These are phyloP conservation scores for Eurypyga helias DNA, from an alignment of 2,113 vertebrate genomes.

Conservation along the genomic window DNA sequence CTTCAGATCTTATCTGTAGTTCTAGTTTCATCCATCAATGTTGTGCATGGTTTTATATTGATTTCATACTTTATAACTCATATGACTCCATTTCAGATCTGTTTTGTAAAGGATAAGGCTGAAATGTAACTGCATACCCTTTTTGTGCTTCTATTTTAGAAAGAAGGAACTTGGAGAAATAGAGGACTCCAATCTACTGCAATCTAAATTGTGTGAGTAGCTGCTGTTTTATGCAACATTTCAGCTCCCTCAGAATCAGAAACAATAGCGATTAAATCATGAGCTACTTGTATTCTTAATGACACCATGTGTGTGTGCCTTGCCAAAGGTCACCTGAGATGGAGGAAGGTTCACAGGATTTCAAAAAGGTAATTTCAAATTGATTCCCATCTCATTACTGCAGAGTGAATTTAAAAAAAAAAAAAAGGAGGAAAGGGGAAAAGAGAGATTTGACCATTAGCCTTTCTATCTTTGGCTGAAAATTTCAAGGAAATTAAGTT, in stretches of 20 bases:
- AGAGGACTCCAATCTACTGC: neutral
- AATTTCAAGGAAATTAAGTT: neutral
- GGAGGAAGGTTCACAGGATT: neutral
- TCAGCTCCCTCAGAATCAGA: neutral
- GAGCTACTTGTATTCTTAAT: neutral
- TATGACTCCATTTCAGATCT: neutral
- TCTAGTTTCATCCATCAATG: neutral
- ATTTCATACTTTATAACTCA: neutral
- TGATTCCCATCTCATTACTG: neutral
- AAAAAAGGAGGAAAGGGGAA: neutral
- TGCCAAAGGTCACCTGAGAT: neutral
- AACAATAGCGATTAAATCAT: neutral
- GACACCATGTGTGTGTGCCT: accelerated
- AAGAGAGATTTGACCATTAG: neutral
- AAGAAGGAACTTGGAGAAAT: neutral
- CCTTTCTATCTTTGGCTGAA: neutral
- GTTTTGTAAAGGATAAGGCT: neutral
- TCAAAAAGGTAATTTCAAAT: neutral
- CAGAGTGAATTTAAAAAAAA: neutral
- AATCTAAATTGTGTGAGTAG: neutral
- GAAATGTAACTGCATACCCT: neutral
- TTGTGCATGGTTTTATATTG: neutral
- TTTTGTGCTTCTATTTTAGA: neutral
- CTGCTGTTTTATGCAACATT: neutral
- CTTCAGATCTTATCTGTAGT: neutral